Evolutionary conservation across 2,113 vertebrate species (phyloP).

Genomic region (Oostethus manadensis): DNA sequence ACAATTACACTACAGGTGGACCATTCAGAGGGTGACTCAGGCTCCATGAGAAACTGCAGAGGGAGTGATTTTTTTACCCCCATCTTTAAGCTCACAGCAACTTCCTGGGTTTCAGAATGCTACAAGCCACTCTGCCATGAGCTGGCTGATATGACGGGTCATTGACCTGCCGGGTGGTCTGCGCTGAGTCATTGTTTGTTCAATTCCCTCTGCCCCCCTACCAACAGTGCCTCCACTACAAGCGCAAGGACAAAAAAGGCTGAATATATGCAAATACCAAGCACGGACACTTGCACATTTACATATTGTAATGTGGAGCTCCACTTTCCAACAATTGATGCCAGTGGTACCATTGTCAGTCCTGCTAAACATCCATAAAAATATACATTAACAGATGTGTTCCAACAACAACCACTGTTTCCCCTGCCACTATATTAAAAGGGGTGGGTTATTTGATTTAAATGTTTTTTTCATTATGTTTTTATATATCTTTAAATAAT

Average conservation of each 20-base stretch:
- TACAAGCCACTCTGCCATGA: slow-evolving; percentile 7
- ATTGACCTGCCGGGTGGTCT: slow-evolving; percentile 43
- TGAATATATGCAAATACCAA: not conserved
- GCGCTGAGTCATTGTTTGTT: slow-evolving; percentile 47
- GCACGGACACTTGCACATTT: not conserved
- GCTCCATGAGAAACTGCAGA: slow-evolving; percentile 28
- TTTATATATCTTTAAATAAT: too few relatives aligned
- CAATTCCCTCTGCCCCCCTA: slow-evolving; percentile 2
- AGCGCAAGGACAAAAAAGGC: not conserved
- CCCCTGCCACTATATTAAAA: too few relatives aligned
- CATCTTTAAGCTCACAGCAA: slow-evolving; percentile 18
- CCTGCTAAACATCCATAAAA: too few relatives aligned
- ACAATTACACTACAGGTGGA: slow-evolving; percentile 36
- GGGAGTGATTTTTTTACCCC: slow-evolving; percentile 19
- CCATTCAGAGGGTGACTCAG: slow-evolving; percentile 39
- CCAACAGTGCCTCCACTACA: slow-evolving; percentile 4
- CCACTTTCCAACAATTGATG: too few relatives aligned
- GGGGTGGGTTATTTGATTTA: too few relatives aligned
- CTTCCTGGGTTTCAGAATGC: slow-evolving; percentile 40
- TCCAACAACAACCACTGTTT: too few relatives aligned
- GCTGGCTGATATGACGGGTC: slow-evolving; percentile 42
- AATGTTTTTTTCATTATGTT: too few relatives aligned
- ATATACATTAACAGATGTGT: too few relatives aligned
- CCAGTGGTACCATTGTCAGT: too few relatives aligned
- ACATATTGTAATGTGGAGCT: too few relatives aligned